Evolutionary conservation across 30 jellyfish, hydroid and myxozoan genomes (phyloP), one percentile per base, ranked within the genome.

Genomic region (Aurelia coerulea): DNA sequence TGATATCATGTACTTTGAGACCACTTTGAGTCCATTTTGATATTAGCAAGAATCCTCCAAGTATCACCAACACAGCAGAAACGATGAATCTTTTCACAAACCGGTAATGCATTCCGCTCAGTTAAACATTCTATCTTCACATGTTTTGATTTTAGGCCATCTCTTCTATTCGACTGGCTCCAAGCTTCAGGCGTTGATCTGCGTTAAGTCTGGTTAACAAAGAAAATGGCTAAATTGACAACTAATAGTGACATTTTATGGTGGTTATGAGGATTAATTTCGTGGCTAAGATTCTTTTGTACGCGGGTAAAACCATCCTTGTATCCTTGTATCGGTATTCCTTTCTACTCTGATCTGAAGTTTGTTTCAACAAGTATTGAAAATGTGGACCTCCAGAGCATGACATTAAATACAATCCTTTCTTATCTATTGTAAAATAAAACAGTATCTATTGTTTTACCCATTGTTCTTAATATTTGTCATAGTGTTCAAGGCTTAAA

Each of bases 61-160:
- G 71, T 53, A 68, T 46, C 56, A 84, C 39, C n/a, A 84, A 23
- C 9, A 84, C 39, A 17, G 85, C 73, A n/a, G 88, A 84, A 19
- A 78, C 79, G 15, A 67, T 52, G 33, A 74, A 84, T 63, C 93
- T 84, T 65, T 84, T 84, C 46, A 84, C 52, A 74, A 84, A 84
- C 51, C 93, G 87, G 78, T 68, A 84, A 68, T 74, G 93, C 93
- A 84, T 84, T 31, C 62, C 78, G 15, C 88, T 13, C 12, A 46
- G 56, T 46, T 46, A 46, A 9, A 46, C 56, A 46, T 46, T 46
- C 56, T 46, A 4, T 46, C 56, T 46, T 46, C 56, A 9, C 56
- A 46, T 46, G 56, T 13, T 46, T 46, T 9, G 15, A 14, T 4
- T 46, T 46, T 46, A 46, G 56, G 56, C 56, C 56, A 46, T 46